Evolutionary conservation across 2,797 vertebrate genomes (phyloP).

Genomic region (Echiichthys vipera): DNA sequence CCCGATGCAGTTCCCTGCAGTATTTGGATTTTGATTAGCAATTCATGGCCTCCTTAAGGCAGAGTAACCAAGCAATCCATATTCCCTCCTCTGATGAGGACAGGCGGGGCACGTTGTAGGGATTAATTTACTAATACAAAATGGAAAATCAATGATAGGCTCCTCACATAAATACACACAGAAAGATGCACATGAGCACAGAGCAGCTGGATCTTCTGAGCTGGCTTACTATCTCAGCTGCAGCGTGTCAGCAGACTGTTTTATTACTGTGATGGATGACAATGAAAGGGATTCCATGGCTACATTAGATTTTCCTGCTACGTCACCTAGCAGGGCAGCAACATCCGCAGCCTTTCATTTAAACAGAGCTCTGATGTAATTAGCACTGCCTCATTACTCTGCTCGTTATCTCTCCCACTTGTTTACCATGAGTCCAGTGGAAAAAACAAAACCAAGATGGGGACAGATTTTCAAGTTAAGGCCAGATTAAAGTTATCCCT

Average conservation of each 20-base stretch:
- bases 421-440: slow-evolving; percentile 49
- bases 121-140: slow-evolving; percentile 75
- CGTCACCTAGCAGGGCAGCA: slow-evolving; percentile 48
- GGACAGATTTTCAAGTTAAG: slow-evolving; percentile 20
- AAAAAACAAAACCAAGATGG: slow-evolving; percentile 19
- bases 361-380: slow-evolving; percentile 71
- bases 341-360: slow-evolving; percentile 59
- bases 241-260: slow-evolving; percentile 41
- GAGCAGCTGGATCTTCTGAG: slow-evolving; percentile 32
- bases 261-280: slow-evolving; percentile 68
- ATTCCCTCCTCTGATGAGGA: slow-evolving; percentile 54
- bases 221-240: slow-evolving; percentile 12
- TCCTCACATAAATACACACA: slow-evolving; percentile 1
- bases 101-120: slow-evolving; percentile 39
- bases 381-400: slow-evolving; percentile 63
- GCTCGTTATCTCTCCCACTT: slow-evolving; percentile 52
- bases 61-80: slow-evolving; percentile 72
- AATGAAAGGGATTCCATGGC: slow-evolving; percentile 62
- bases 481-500: slow-evolving; percentile 12
- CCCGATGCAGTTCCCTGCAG: slow-evolving; percentile 43
- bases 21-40: slow-evolving; percentile 73
- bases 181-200: neutral
- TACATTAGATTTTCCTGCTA: slow-evolving; percentile 73
- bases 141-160: slow-evolving; percentile 69
- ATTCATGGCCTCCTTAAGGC: slow-evolving; percentile 66